Conservation (phyloP, 2,113 vertebrate genomes). For the Electrona antarctica region DNA sequence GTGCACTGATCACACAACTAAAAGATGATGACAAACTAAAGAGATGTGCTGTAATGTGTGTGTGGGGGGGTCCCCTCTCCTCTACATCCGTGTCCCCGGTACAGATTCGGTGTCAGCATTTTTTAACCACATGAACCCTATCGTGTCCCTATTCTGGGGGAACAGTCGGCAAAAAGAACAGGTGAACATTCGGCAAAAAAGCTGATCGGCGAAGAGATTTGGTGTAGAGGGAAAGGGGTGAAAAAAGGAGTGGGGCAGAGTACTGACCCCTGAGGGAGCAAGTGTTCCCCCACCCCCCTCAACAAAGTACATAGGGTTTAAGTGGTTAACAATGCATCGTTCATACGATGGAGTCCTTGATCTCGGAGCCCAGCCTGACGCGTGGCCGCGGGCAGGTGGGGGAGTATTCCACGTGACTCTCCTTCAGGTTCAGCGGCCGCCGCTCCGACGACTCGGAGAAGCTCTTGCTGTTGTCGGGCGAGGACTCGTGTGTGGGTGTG, state of each 20-base stretch:
- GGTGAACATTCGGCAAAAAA: no score
- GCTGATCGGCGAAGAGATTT: no score
- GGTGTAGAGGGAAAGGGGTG: no score
- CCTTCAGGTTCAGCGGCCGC: constrained; percentile 85
- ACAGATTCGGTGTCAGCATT: constrained; percentile 43
- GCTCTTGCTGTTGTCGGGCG: constrained; percentile 75
- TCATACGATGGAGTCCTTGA: constrained; percentile 93
- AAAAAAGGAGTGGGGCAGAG: no score
- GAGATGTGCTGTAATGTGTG: constrained; percentile 48
- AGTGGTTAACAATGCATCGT: no score
- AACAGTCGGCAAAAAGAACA: no score
- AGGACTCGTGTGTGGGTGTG: constrained; percentile 80
- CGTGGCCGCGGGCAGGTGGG: constrained; percentile 86
- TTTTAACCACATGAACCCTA: neutral
- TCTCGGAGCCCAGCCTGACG: constrained; percentile 91
- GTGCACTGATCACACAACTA: constrained; percentile 53
- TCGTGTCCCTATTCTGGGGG: constrained; percentile 38
- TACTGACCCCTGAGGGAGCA: no score
- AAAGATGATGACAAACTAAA: constrained; percentile 54
- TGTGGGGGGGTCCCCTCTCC: constrained; percentile 50
- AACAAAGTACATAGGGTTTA: no score
- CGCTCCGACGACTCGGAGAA: constrained; percentile 84
- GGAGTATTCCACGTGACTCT: constrained; percentile 90
- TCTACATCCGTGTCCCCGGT: constrained; percentile 39
- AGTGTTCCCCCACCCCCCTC: no score